A percentile compares a stretch with the other conserved stretches of the same genome.
These are phyloP conservation scores for Zoroaster sp. DNA, from an alignment of 53 echinoderm and acorn worm genomes.

Conservation along the genomic window DNA sequence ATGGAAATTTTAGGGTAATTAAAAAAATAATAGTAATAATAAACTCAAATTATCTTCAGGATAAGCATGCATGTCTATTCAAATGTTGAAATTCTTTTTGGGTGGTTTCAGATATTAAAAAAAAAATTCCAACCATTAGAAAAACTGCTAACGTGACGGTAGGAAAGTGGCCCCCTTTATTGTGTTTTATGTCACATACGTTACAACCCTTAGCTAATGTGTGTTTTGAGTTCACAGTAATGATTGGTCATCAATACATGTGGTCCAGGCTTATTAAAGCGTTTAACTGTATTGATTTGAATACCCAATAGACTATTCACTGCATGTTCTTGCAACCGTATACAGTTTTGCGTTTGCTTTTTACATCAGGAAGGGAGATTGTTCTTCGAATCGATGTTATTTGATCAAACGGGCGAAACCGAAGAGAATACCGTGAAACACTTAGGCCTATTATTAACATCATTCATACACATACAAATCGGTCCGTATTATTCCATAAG, in stretches of 20 bases:
- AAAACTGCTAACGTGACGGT: too few relatives aligned
- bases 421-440: not conserved
- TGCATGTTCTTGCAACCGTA: not conserved
- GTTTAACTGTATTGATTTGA: too few relatives aligned
- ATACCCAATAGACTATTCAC: too few relatives aligned
- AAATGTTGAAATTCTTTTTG: too few relatives aligned
- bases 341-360: not conserved
- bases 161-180: too few relatives aligned
- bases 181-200: too few relatives aligned
- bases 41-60: too few relatives aligned
- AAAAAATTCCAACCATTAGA: too few relatives aligned
- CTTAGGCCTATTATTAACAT: not conserved
- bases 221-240: not conserved
- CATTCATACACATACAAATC: not conserved
- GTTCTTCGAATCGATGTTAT: constrained; percentile 1
- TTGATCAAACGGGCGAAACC: constrained; percentile 28
- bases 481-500: constrained; percentile 15
- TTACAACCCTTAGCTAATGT: not conserved
- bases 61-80: too few relatives aligned
- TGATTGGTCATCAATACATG: not conserved
- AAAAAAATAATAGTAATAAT: too few relatives aligned
- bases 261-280: not conserved
- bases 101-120: too few relatives aligned
- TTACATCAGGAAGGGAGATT: not conserved
- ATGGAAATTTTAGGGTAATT: too few relatives aligned